phyloP scores from a whole-genome alignment of 2,797 vertebrate genomes.

The Lepidocolaptes lacrymiger region DNA sequence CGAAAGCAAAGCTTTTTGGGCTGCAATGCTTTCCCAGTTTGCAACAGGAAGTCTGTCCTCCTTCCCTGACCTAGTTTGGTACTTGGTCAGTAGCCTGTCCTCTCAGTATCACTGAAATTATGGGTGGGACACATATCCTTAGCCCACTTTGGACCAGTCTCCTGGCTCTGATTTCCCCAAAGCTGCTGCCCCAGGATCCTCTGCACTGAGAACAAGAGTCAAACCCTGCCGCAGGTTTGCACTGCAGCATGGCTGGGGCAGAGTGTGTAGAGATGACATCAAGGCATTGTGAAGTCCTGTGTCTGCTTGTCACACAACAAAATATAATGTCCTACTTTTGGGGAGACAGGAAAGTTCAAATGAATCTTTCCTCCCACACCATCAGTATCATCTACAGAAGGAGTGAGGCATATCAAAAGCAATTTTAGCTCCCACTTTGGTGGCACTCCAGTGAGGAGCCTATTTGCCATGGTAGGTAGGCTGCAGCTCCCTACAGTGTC shows the following conservation, averaged over 20 bases:
- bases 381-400: not conserved
- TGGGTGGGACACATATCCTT: not conserved
- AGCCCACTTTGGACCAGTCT: not conserved
- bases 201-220: not conserved
- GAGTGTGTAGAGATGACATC: not conserved
- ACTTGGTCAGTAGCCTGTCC: not conserved
- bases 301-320: not conserved
- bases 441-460: not conserved
- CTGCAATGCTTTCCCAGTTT: not conserved
- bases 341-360: not conserved
- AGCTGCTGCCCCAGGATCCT: not conserved
- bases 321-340: not conserved
- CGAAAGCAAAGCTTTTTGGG: not conserved
- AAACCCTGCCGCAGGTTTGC: not conserved
- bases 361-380: not conserved
- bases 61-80: not conserved
- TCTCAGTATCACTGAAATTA: not conserved
- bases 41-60: not conserved
- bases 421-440: not conserved
- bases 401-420: not conserved
- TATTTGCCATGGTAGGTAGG: not conserved
- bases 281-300: not conserved
- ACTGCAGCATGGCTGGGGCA: not conserved
- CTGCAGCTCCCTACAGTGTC: not conserved
- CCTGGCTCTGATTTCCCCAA: not conserved